Base-by-base conservation (phyloP, 2,113 vertebrate genomes). In the Brachirus orientalis region DNA sequence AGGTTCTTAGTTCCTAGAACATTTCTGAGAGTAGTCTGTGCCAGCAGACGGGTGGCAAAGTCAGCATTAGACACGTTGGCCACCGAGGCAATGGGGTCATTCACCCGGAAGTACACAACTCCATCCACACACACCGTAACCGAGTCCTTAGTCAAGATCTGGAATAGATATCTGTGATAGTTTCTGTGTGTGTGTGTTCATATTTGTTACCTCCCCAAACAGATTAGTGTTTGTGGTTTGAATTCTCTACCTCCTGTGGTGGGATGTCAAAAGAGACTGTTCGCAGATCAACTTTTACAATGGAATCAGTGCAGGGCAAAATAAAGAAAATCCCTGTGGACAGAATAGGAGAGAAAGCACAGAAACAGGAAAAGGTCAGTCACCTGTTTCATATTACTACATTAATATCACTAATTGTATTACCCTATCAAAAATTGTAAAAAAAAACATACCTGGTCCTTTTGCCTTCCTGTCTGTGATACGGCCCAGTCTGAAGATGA, bases 181-280 rank as follows among this genome's bases (percentile, higher is more conserved):
- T 35, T 56, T 43, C 17, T 28, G 28, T 28, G 22, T 13, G 19
- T 35, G 10, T 8, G 7, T 13, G 6, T 41, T 9, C 11, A 35
- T 7, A 40, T 40, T 3, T 40, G 9, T 8, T 40, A 14, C 47
- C 6, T 22, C 36, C 7, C 3, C 0, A n/a, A n/a, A n/a, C n/a
- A n/a, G 1, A 4, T 40, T 40, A 2, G 14, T 40, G 7, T 16
- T 9, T 38, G 28, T 18, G 46, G 10, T 59, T 2, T 14, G 13
- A 17, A 1, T 14, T 46, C 28, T 16, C 3, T 85, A 98, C 98
- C 94, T 99, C 98, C 77, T 99, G 98, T 1, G 98, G 98, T 38
- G 98, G 97, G 51, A 99, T 99, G 73, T 99, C 97, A 22, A 99
- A 99, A 1, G 98, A 98, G 61, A 99, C 90, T 1, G 97, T 99